phyloP scores from a whole-genome alignment of 1,140 invertebrate species.

The Diorhabda carinulata region DNA sequence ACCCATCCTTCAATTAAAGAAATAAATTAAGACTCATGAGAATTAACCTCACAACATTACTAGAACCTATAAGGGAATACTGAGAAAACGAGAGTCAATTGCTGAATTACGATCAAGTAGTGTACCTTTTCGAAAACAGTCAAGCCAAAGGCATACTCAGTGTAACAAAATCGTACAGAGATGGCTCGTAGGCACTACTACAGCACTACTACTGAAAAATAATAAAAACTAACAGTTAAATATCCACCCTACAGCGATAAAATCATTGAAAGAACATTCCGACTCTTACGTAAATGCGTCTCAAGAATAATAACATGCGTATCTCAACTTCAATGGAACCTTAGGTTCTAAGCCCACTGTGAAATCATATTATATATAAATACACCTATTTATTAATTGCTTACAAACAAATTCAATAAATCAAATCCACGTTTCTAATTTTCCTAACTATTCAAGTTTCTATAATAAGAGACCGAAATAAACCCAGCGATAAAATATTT shows the following conservation, averaged over 20 bases:
- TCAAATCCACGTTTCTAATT: too few species aligned
- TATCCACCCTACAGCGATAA: background rate
- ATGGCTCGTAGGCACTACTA: background rate
- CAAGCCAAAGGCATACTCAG: background rate
- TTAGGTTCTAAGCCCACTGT: too few species aligned
- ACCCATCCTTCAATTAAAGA: background rate
- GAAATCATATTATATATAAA: background rate
- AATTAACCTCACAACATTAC: background rate
- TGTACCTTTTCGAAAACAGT: background rate
- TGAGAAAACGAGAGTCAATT: background rate
- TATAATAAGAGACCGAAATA: too few species aligned
- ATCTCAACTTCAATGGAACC: background rate
- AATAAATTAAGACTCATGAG: background rate
- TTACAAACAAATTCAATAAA: background rate
- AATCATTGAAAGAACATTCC: background rate
- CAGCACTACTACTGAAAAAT: background rate
- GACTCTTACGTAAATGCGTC: background rate
- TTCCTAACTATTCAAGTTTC: too few species aligned
- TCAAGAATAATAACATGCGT: background rate
- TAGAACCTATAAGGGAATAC: background rate
- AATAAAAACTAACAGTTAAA: background rate
- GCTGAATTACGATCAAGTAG: background rate
- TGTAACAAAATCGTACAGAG: background rate
- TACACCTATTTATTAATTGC: background rate
- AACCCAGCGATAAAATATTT: too few species aligned